Evolutionary conservation across 2,113 vertebrate species (phyloP), one percentile per base, ranked within the genome.

Genomic region (Periophthalmus modestus): DNA sequence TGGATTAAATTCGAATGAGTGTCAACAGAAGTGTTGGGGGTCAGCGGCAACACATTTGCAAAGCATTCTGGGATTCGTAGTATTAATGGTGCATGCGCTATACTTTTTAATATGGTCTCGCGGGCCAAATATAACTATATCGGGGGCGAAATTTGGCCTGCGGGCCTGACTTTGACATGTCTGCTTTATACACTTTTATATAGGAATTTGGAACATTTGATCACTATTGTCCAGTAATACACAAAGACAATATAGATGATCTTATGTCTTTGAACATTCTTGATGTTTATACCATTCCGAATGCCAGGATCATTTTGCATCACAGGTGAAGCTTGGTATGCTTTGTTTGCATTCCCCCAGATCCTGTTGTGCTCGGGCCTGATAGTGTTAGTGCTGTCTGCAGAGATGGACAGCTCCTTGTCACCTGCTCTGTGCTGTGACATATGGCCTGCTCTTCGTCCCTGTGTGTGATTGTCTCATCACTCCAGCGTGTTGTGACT

Each of bases 401-500:
- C 82, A 73, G 78, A 89, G 85, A 90, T 73, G 83, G 81, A 89
- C 92, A 89, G 93, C 83, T 92, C 90, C 92, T 92, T 92, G 92
- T 91, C 91, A 93, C 80, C 79, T 83, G 84, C 87, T 89, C 89
- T 94, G 94, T 94, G 95, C 94, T 92, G 52, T 55, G 92, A 93
- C 90, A 90, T 28, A 50, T 72, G 82, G 75, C 78, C 84, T 75
- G 83, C 68, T 72, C 80, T 69, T 72, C 46, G 66, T 61, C 77
- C 69, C 72, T 66, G 74, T 68, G 72, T 88, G 91, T 94, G 94
- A 96, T 95, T 95, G 95, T 95, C 94, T 95, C 96, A 94, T 97
- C 97, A 95, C 93, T 90, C 78, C 81, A 76, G 87, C 83, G 90
- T 84, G 92, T 91, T 92, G 93, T 77, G 87, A 94, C 94, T 94